These are phyloP conservation scores for Clarias macrocephalus DNA, from an alignment of 2,113 vertebrate genomes.

Conservation along the genomic window DNA sequence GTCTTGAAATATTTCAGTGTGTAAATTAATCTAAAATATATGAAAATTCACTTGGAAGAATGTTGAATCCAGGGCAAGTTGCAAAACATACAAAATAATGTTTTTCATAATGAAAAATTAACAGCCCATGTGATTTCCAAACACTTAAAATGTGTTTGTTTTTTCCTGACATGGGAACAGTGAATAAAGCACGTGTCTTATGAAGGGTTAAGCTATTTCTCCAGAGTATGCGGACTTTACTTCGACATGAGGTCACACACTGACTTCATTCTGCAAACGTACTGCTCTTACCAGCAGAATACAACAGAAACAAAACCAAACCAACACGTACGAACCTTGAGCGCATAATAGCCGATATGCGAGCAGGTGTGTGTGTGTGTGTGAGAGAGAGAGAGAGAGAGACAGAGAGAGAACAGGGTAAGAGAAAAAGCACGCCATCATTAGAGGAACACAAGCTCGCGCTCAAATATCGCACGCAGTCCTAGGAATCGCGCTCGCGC, in stretches of 20 bases:
- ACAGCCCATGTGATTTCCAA: neutral
- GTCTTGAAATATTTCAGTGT: too few species aligned
- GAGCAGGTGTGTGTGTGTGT: constrained; percentile 26
- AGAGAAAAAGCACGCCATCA: neutral
- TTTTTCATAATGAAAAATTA: neutral
- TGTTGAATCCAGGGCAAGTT: neutral
- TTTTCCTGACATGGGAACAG: neutral
- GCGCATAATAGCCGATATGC: neutral
- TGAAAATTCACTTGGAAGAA: too few species aligned
- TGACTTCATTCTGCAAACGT: neutral
- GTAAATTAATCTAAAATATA: too few species aligned
- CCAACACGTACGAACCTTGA: neutral
- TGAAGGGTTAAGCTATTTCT: neutral
- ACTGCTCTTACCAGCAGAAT: neutral
- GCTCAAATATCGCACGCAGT: neutral
- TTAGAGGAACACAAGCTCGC: neutral
- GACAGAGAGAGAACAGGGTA: neutral
- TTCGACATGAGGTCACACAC: neutral
- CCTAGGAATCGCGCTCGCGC: neutral
- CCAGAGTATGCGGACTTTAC: neutral
- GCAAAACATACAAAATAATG: neutral
- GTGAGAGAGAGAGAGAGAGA: neutral
- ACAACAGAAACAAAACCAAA: neutral
- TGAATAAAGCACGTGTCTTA: neutral
- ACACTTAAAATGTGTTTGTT: neutral